Evolutionary conservation across 2,888 invertebrate species (phyloP).

Genomic region (Folsomia manolachei): DNA sequence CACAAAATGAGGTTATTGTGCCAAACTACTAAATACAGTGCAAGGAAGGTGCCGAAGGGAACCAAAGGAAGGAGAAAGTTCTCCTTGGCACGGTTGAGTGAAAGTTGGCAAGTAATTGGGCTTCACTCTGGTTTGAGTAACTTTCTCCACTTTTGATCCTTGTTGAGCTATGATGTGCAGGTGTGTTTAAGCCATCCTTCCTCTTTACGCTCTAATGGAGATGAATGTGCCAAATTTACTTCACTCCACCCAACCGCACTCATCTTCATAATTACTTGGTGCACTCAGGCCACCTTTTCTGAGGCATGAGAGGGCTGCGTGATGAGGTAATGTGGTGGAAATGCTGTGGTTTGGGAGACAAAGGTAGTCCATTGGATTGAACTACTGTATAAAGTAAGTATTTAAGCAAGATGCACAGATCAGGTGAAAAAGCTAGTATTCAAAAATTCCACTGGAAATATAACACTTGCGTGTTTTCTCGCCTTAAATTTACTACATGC

Average conservation of each 20-base stretch:
- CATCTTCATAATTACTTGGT: slow-evolving; percentile 2
- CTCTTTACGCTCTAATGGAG: not conserved
- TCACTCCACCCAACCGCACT: not conserved
- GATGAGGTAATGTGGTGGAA: no score
- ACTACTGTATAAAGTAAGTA: no score
- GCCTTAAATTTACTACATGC: no score
- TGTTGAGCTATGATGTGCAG: not conserved
- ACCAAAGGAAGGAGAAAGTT: not conserved
- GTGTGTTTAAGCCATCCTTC: not conserved
- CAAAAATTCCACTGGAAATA: no score
- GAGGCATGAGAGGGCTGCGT: not conserved
- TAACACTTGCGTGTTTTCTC: no score
- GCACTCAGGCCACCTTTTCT: no score
- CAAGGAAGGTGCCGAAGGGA: not conserved
- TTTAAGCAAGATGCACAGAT: no score
- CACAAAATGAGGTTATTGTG: no score
- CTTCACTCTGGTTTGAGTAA: not conserved
- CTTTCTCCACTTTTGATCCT: no score
- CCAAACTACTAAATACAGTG: not conserved
- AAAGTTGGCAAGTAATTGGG: not conserved
- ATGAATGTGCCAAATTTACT: not conserved
- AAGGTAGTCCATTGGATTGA: no score
- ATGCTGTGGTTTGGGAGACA: no score
- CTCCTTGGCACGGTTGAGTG: not conserved
- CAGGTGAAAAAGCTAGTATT: no score